Evolutionary conservation across 1,140 invertebrate species (phyloP).

Genomic region (Sycobia sp.): DNA sequence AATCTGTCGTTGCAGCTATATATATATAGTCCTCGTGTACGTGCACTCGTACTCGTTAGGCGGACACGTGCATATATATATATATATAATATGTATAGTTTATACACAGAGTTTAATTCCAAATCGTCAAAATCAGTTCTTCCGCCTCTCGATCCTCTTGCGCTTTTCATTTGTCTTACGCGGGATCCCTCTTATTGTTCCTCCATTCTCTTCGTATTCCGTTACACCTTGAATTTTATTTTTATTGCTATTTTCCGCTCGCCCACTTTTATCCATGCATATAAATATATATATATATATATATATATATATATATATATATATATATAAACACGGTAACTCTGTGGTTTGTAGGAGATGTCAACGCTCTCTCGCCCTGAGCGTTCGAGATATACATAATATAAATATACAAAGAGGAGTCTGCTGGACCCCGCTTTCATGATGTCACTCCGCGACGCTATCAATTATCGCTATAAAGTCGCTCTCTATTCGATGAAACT

Average conservation of each 20-base stretch:
- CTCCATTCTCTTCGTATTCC: too few relatives aligned
- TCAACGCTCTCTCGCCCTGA: neutral
- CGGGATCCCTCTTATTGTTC: neutral
- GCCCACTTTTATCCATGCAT: too few relatives aligned
- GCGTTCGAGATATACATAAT: neutral
- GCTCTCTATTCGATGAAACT: constrained; percentile 12
- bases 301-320: too few relatives aligned
- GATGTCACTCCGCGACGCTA: constrained; percentile 4
- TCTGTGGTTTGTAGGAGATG: constrained; percentile 19
- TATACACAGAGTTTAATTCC: constrained; percentile 21
- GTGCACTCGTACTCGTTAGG: constrained; percentile 15
- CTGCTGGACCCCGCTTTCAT: neutral
- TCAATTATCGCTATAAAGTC: constrained; percentile 27
- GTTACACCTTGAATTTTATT: too few relatives aligned
- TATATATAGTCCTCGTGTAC: neutral
- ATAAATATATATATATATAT: too few relatives aligned
- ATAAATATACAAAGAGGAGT: neutral
- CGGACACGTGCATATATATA: neutral
- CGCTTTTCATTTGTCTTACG: constrained; percentile 14
- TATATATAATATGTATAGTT: too few relatives aligned
- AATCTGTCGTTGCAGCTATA: too few relatives aligned
- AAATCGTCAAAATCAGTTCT: constrained; percentile 26
- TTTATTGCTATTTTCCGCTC: too few relatives aligned
- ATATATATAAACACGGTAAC: too few relatives aligned
- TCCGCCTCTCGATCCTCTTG: constrained; percentile 5